Base-by-base conservation (phyloP, 2,797 vertebrate species). In the Helicolenus hilgendorfi region DNA sequence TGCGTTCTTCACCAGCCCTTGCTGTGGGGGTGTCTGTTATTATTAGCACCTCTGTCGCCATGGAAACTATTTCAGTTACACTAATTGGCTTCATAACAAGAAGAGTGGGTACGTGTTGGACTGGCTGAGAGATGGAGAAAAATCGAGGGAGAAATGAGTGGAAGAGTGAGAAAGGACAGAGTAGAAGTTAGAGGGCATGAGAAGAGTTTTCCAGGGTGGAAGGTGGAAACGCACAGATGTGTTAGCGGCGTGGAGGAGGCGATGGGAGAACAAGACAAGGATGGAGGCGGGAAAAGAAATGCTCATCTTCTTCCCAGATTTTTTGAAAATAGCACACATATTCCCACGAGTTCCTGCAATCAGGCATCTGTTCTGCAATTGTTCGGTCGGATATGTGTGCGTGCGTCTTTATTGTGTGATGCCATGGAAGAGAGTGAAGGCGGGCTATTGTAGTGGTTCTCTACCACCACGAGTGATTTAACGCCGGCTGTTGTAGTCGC, bases 1-100 rank as follows among this genome's bases (percentile, higher is more conserved):
- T 75, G 71, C 68, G 88, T 91, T 92, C 92, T 91, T 95, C 91
- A 83, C 85, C 89, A 94, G 89, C 91, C 88, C 88, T 94, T 91
- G 89, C 94, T 94, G 93, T 92, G 95, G 92, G 95, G 95, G 93
- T 95, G 96, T 96, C 94, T 96, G 94, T 97, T 97, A 96, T 96
- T 97, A 96, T 97, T 96, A 97, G 96, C 95, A 95, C 95, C 93
- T 94, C 96, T 89, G 95, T 97, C 94, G 89, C 95, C 94, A 97
- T 97, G 96, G 96, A 96, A 96, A 97, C 96, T 94, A 95, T 96
- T 96, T 95, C 95, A 95, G 95, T 95, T 95, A 92, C 91, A 95
- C 94, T 97, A 96, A 96, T 96, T 96, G 96, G 96, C 94, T 96
- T 95, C 91, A 94, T 96, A 95, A 95, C 92, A 94, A 94, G 92